Percentiles rank a stretch among this genome's conserved stretches.
Evolutionary conservation across 2,113 vertebrate genomes (phyloP).

Genomic region (Cnemophilus loriae): DNA sequence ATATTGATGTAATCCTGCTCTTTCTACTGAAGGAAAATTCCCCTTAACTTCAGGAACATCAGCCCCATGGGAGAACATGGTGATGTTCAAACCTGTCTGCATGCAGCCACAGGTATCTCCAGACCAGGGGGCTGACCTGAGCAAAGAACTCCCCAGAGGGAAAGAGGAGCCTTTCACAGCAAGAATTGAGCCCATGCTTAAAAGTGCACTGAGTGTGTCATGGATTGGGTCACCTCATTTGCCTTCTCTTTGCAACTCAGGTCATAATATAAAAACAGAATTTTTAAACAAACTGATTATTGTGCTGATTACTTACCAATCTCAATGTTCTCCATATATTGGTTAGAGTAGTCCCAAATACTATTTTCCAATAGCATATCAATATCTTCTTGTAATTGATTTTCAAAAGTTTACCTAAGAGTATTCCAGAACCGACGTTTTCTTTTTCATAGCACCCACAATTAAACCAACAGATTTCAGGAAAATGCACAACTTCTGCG

Average conservation of each 20-base stretch:
- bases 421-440: neutral
- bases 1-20: neutral
- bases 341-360: neutral
- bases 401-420: neutral
- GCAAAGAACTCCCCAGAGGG: neutral
- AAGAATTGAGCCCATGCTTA: neutral
- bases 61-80: neutral
- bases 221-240: neutral
- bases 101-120: neutral
- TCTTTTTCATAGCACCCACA: neutral
- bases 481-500: neutral
- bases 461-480: neutral
- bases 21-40: neutral
- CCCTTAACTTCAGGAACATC: neutral
- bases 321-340: neutral
- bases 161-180: neutral
- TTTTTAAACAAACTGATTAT: neutral
- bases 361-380: neutral
- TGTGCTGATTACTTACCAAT: neutral
- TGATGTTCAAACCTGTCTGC: neutral
- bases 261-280: neutral
- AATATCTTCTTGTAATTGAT: neutral
- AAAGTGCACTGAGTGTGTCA: neutral
- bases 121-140: neutral
- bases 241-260: neutral